Evolutionary conservation across 1,140 invertebrate genomes (phyloP), one percentile per base, ranked within the genome.

Genomic region (Heliothis virescens): DNA sequence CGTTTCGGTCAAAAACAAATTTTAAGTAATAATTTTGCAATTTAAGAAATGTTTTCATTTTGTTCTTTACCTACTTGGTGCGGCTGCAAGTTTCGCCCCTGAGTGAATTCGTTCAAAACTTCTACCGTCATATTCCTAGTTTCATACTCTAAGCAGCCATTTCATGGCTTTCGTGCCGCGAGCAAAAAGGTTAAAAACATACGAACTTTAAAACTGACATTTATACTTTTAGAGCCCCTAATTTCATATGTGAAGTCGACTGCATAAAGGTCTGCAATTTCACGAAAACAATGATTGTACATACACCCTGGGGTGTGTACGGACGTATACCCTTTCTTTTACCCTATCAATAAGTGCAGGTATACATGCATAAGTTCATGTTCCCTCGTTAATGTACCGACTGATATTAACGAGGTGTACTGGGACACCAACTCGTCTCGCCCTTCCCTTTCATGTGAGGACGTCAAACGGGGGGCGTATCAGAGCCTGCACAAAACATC

Each of bases 401-500:
- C 29, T 67, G n/a, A 48, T 52, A 67, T 79, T 82, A 79, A 69
- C 78, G 63, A 67, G 65, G 82, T 80, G 85, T 91, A 91, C 90
- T 90, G 89, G 87, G 79, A 88, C 85, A 85, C 85, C 84, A 83
- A 73, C 80, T 85, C 82, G 82, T 82, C 80, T 86, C 79, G 83
- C 69, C 86, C 85, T 84, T 83, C 83, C 91, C 87, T 92, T 92
- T 92, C 90, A 94, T 91, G 86, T 87, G 82, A 82, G 83, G 79
- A 87, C 87, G 86, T 92, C 89, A 91, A 92, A 92, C 87, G 90
- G 85, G 91, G 87, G 55, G 88, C 88, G 88, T 87, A 91, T 92
- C 86, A 87, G 89, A 84, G 85, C 82, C 76, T 59, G 89, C 82
- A 92, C 87, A 90, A 90, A 92, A 92, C 93, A 92, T 88, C 93